Percentiles rank a stretch among this genome's conserved stretches.
Evolutionary conservation across 92 coral and sea anemone genomes (phyloP).

Genomic region (Parazoanthus swiftii): DNA sequence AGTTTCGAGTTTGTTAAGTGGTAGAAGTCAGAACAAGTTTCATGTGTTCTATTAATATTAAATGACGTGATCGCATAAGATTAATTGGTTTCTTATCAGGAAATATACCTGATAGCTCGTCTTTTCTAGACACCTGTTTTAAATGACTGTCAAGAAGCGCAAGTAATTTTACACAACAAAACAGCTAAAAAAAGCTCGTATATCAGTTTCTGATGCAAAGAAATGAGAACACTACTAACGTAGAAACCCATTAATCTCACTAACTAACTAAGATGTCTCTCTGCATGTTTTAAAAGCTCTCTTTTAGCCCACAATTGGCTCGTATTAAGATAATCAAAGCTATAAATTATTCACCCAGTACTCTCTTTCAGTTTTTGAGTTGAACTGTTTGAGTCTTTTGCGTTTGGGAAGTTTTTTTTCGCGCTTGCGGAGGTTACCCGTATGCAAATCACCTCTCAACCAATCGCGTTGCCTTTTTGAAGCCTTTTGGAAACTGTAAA

Average conservation of each 20-base stretch:
- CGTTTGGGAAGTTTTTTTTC: neutral
- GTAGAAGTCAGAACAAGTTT: constrained; percentile 14
- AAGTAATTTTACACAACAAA: neutral
- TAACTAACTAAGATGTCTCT: neutral
- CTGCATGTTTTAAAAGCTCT: neutral
- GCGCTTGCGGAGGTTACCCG: neutral
- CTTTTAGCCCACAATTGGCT: constrained; percentile 43
- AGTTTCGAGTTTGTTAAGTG: neutral
- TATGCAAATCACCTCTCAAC: constrained; percentile 74
- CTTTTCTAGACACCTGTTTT: neutral
- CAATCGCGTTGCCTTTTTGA: constrained; percentile 52
- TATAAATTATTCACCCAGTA: constrained; percentile 55
- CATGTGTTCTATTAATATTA: constrained; percentile 23
- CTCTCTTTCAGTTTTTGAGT: constrained; percentile 2
- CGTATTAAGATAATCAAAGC: constrained; percentile 45
- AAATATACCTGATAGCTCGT: constrained; percentile 23
- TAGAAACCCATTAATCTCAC: neutral
- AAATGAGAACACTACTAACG: neutral
- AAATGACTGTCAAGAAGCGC: neutral
- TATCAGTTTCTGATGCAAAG: neutral
- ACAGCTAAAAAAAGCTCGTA: neutral
- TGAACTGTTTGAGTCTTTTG: constrained; percentile 23
- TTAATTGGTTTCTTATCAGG: constrained; percentile 38
- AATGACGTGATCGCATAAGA: constrained; percentile 7
- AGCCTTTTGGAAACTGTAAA: constrained; percentile 13